Evolutionary conservation across 2,888 invertebrate genomes (phyloP), one percentile per base, ranked within the genome.

Genomic region (Amblyteles armatorius): DNA sequence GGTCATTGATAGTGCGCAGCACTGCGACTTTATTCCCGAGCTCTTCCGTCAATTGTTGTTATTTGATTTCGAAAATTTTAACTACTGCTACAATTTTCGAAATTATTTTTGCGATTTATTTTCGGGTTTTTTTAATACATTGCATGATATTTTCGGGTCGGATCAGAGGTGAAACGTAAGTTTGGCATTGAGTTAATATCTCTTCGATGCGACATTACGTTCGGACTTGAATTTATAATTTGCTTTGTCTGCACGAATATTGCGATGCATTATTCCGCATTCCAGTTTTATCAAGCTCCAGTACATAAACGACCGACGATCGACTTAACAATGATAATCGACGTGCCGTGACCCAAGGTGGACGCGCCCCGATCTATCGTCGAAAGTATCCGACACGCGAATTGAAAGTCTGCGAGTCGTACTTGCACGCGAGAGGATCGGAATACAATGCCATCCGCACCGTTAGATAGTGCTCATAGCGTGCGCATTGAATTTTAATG

Each of bases 391-490:
- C 33, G 60, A 79, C 79, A 71, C 71, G 79, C 69, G 48, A 79
- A 79, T 79, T 69, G 79, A 79, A 71, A 79, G 79, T 79, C 69
- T 44, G 60, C 60, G 71, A 33, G 22, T 71, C 33, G 48, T 36
- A 60, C 52, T 57, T 69, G 57, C 55, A 69, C 57, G 57, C 79
- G 79, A 69, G 69, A 78, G 57, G 40, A 33, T 63, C 44, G 79
- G 69, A 79, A 69, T 71, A 79, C 79, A 79, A 79, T 78, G 78
- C 68, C 78, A 57, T 69, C 79, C 79, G 69, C 79, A 79, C 79
- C 79, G 79, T 79, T 79, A 79, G 79, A 79, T 71, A 79, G 69
- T 60, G 29, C 36, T 26, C 69, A 60, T 44, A 29, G 57, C 69
- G 44, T 69, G 57, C 44, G 48, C 57, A 60, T 60, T 74, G 74